These are phyloP conservation scores for Nannoperca obscura DNA, from an alignment of 2,797 vertebrate genomes.

Conservation along the genomic window DNA sequence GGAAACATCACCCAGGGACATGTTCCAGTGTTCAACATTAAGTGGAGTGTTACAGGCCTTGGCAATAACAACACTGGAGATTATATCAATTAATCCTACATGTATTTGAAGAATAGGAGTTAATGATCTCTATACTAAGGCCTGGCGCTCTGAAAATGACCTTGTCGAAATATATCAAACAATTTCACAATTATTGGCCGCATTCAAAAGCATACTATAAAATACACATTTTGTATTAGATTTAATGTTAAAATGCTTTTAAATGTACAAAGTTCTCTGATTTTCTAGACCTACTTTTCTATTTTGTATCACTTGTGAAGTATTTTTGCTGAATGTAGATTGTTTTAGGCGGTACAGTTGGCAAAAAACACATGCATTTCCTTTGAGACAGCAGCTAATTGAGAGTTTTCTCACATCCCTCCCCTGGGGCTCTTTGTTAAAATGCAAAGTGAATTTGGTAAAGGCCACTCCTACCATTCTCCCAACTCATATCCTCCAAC, in stretches of 20 bases:
- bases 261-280: neutral
- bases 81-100: constrained; percentile 25
- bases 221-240: neutral
- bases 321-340: neutral
- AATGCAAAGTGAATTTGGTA: constrained; percentile 51
- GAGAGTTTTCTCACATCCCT: constrained; percentile 50
- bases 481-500: constrained; percentile 1
- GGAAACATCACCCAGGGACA: constrained; percentile 34
- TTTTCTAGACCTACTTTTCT: neutral
- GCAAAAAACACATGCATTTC: constrained; percentile 12
- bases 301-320: neutral
- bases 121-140: neutral
- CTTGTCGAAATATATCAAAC: neutral
- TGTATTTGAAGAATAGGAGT: constrained; percentile 10
- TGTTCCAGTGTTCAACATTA: constrained; percentile 51
- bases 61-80: constrained; percentile 37
- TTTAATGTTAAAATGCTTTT: neutral
- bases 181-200: neutral
- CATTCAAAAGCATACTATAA: neutral
- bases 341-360: constrained; percentile 5
- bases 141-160: neutral
- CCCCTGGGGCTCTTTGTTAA: constrained; percentile 42
- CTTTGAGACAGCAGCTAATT: constrained; percentile 50
- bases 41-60: constrained; percentile 14
- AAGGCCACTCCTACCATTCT: constrained; percentile 23